Evolutionary conservation across 2,888 invertebrate species (phyloP), one percentile per base, ranked within the genome.

Genomic region (Mesorhabditis spiculigera): DNA sequence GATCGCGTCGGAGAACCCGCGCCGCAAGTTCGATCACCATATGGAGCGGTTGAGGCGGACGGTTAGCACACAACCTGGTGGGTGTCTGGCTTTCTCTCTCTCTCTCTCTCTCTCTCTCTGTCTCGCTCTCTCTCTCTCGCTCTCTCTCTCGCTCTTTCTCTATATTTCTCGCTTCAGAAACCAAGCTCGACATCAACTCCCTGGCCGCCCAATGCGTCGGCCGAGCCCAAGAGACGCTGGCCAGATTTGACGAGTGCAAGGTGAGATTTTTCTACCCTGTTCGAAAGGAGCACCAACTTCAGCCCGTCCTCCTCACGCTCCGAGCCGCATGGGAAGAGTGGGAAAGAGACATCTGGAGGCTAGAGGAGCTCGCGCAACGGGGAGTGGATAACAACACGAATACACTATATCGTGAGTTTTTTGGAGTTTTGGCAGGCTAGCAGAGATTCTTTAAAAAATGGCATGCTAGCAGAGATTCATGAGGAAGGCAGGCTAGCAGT

Each of bases 1-100:
- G 68, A 62, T 79, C 66, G 73, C 75, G 65, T 78, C 76, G 43
- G 80, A 80, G 71, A 80, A 80, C 67, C 80, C 80, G 10, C 74
- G 77, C 67, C 77, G 76, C 13, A 73, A 77, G 67, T 74, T 75
- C 68, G 72, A 75, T 43, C 72, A 70, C 43, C 77, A 80, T 65
- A 63, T 78, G 41, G 74, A 74, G 65, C 73, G 72, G 41, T 64
- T 80, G 45, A 64, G 66, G 10, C 64, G 74, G 62, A 73, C 72
- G 8, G 66, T 72, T 28, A 42, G 50, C 45, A 45, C 58, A 43
- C 63, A 67, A 42, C 69, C 69, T 5, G 69, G 71, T 63, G 63
- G 28, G 41, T 63, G 41, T 63, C 41, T 63, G 10, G 16, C 13
- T 63, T 6, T n/a, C 28, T 6, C 16, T 28, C 41, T 28, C 8